Conservation (phyloP, 2,888 invertebrate species). For the Hyposoter dolosus region DNA sequence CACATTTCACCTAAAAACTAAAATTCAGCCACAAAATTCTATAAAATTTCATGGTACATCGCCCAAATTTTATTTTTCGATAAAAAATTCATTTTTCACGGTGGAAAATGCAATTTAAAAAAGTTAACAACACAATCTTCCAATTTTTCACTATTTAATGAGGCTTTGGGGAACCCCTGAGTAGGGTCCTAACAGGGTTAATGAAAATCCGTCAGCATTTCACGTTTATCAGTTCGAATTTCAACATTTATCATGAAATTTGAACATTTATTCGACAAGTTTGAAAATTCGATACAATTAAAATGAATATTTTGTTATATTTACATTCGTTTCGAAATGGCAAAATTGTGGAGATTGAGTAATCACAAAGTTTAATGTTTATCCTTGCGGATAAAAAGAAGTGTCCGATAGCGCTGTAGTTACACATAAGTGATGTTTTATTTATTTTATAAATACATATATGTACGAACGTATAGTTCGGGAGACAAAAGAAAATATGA, state of each 20-base stretch:
- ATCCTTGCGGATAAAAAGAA: background rate
- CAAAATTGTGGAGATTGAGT: background rate
- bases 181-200: too few relatives aligned
- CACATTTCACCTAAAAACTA: background rate
- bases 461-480: background rate
- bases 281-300: background rate
- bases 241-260: too few relatives aligned
- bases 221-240: too few relatives aligned
- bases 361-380: background rate
- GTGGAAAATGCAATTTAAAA: too few relatives aligned
- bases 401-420: background rate
- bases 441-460: conserved; percentile 1
- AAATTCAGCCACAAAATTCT: background rate
- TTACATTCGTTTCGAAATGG: background rate
- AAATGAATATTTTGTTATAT: background rate
- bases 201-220: too few relatives aligned
- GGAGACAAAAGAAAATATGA: conserved; percentile 38
- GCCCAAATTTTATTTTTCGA: background rate
- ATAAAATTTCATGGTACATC: background rate
- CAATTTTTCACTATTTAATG: too few relatives aligned
- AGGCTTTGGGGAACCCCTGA: too few relatives aligned
- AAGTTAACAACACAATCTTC: too few relatives aligned
- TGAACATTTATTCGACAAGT: too few relatives aligned
- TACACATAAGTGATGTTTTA: conserved; percentile 2
- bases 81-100: too few relatives aligned